Evolutionary conservation across 2,888 invertebrate species (phyloP), one percentile per base, ranked within the genome.

Genomic region (Pteria penguin): DNA sequence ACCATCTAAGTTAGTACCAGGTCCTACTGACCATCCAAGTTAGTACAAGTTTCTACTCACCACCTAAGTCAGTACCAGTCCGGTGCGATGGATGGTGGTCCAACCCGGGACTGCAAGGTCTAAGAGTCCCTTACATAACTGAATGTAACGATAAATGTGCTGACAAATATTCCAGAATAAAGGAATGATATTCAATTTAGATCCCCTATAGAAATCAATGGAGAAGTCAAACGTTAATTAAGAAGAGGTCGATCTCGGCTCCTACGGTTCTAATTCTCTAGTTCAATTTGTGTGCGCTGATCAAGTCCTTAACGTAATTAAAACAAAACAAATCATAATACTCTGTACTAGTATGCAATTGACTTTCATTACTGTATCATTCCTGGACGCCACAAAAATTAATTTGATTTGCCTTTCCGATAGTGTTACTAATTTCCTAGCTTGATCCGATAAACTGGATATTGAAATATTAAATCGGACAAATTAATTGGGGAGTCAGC

Each of bases 401-500:
- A 72, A 76, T 76, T 76, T 76, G 72, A 76, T 76, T 76, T 68
- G 57, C 57, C 63, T 45, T 33, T 8, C 45, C 52, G 75, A 75
- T 75, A 75, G 60, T 33, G 66, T 54, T 75, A 45, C 65, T 57
- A 73, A 66, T 65, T 58, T 45, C 65, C 65, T 63, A 66, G 27
- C 29, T 29, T 18, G 57, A 73, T 36, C 45, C 57, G 45, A 73
- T 66, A 29, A 36, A 33, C 36, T 61, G 45, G 73, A 72, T 72
- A 72, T 45, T 68, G 72, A 76, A 76, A 76, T 72, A 76, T 76
- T 72, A 61, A 76, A 52, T 36, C 68, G 58, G 69, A 76, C 68
- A 68, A 70, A 57, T 57, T 55, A 72, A 65, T 57, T 54, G 58
- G 57, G 26, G 24, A 52, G 27, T 18, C 32, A 55, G n/a, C 57